Conservation (phyloP, 2,797 vertebrate genomes). For the Myripristis jacobus region DNA sequence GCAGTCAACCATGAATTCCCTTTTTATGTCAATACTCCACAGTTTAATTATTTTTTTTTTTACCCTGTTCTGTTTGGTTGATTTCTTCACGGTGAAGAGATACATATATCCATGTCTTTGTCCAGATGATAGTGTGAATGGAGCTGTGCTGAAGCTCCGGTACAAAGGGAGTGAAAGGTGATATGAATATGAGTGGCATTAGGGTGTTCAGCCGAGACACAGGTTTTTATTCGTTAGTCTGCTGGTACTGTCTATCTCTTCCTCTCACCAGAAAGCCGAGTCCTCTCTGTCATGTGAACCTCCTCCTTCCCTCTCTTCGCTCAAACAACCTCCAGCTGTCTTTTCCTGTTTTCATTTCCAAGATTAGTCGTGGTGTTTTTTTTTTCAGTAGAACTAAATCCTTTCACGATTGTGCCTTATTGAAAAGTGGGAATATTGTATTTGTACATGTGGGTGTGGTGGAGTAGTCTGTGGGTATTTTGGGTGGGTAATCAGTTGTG, state of each 20-base stretch:
- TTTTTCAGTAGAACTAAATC: conserved; percentile 43
- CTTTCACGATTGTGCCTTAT: conserved; percentile 76
- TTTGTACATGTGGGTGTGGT: conserved; percentile 42
- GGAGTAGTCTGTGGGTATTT: conserved; percentile 61
- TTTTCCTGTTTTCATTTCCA: conserved; percentile 28
- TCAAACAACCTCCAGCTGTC: conserved; percentile 28
- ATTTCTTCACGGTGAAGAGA: conserved; percentile 36
- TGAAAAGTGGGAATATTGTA: conserved; percentile 21
- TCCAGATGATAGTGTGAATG: conserved; percentile 27
- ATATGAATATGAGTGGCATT: conserved; percentile 13
- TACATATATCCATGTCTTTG: conserved; percentile 7
- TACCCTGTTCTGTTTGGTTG: conserved; percentile 21
- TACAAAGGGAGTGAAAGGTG: conserved; percentile 16
- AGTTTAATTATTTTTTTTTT: conserved; percentile 12
- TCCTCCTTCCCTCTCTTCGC: conserved; percentile 9
- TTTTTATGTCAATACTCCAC: conserved; percentile 39
- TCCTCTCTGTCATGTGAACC: conserved; percentile 21
- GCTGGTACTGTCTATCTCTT: conserved; percentile 1
- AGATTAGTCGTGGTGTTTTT: conserved; percentile 10
- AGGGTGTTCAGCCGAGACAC: conserved; percentile 10
- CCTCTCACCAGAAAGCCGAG: conserved; percentile 15
- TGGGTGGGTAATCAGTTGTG: conserved; percentile 17
- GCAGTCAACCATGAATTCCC: conserved; percentile 66
- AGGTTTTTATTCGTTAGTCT: conserved; percentile 31
- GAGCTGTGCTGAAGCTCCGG: conserved; percentile 2